Evolutionary conservation across 2,888 invertebrate species (phyloP), one percentile per base, ranked within the genome.

Genomic region (Dyspetes luteomarginatus): DNA sequence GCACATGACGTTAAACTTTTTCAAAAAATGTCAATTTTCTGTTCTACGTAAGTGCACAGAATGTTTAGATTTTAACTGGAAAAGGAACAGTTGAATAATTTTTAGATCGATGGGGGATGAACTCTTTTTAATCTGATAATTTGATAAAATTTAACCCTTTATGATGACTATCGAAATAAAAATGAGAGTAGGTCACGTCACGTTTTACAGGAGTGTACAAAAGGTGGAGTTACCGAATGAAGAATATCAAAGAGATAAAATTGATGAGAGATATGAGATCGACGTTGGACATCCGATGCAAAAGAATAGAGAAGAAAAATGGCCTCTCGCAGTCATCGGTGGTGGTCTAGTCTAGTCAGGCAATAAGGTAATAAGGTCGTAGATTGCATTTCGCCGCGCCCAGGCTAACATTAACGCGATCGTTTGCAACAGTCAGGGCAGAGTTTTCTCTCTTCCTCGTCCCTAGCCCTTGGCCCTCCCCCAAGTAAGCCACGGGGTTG

Each of bases 341-440:
- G 64, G 75, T n/a, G 45, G 60, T 82, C 72, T 76, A 26, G 30
- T 67, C 58, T 45, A 73, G 69, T 72, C 76, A 82, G 60, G 77
- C 83, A 85, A 86, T 87, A 85, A 85, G 75, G 84, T 84, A 84
- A 85, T 83, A 78, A 82, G 81, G 75, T 77, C 58, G 73, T 87
- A 85, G 85, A 86, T 86, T 86, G 85, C 83, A 84, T 84, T 84
- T 77, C 56, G 86, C 88, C 91, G 85, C 89, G 72, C 90, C 90
- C 88, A 78, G 50, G 74, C 60, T 52, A 84, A 71, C 78, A 81
- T 86, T 78, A 85, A 83, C 78, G 71, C 5, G 41, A 68, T 76
- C 62, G 72, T 78, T 67, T 71, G 52, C 48, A 64, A 68, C 65
- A 56, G 19, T 60, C 19, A 62, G 45, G 50, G 60, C 77, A 78